Evolutionary conservation across 2,888 invertebrate species (phyloP), one percentile per base, ranked within the genome.

Genomic region (Steinernema carpocapsae): DNA sequence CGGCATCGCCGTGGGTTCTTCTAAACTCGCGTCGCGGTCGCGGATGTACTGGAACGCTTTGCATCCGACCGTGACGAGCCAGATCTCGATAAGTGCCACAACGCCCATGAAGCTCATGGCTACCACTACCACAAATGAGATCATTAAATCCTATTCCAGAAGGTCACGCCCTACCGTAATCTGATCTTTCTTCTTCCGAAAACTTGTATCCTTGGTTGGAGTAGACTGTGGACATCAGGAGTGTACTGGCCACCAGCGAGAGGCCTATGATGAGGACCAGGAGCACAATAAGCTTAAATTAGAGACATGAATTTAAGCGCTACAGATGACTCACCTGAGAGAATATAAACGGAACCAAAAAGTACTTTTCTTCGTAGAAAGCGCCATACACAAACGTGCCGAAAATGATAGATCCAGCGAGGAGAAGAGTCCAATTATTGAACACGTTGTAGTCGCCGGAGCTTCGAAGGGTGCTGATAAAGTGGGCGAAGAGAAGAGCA

Each of bases 21-120:
- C 64, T 64, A 64, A 26, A 26, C 64, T 64, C 64, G 64, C 64
- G 64, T 64, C 64, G 32, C 64, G 64, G 64, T 64, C 64, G 17
- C 64, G 64, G 64, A 64, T 64, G 64, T 64, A 64, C 64, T 64
- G 64, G 64, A 64, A 64, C 17, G 64, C 64, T 26, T 64, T 64
- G 32, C 64, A 64, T 24, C 64, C 64, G 64, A 64, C 64, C 29
- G 64, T 64, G 26, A 32, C 32, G 32, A 64, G 14, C 64, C 64
- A 64, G 37, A 64, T 64, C n/a, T 64, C 64, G 32, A 64, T 4
- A 1, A 64, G 64, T 1, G 64, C 64, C 64, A 64, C 17, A 17
- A 64, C 32, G 64, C 32, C 29, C 64, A 64, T 64, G 64, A 64
- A 64, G 32, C 64, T 64, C 64, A 64, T 64, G 17, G 64, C 64